phyloP scores from a whole-genome alignment of 2,113 vertebrate genomes.

The Calidris pygmaea region DNA sequence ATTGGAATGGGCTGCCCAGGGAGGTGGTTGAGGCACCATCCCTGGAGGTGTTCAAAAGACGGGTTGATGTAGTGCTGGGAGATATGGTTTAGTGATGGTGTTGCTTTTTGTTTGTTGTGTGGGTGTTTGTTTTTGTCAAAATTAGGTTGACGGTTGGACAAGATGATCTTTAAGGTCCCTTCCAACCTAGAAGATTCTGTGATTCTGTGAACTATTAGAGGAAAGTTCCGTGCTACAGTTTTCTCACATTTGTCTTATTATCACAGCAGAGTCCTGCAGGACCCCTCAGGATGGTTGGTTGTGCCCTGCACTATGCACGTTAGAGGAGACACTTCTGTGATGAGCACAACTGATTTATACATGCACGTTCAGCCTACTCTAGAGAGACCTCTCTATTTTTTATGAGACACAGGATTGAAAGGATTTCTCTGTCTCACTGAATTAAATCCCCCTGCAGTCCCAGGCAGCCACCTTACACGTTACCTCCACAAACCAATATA shows the following conservation, averaged over 20 bases:
- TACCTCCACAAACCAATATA: constrained; percentile 12
- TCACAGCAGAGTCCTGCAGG: neutral
- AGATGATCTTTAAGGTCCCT: no score
- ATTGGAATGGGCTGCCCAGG: no score
- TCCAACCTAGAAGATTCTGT: no score
- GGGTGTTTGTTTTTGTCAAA: no score
- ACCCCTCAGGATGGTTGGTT: neutral
- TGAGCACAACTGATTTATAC: neutral
- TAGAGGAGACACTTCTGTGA: neutral
- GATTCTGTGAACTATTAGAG: neutral
- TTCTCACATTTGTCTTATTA: neutral
- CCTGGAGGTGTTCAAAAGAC: no score
- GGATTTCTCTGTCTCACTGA: constrained; percentile 21
- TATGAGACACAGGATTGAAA: constrained; percentile 21
- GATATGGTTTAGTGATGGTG: no score
- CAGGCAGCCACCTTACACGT: neutral
- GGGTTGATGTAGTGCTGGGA: no score
- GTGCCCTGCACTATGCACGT: neutral
- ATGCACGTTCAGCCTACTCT: neutral
- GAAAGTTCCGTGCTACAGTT: neutral
- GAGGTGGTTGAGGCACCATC: no score
- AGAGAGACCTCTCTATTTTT: constrained; percentile 1
- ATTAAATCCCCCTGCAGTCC: neutral
- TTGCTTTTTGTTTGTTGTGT: no score
- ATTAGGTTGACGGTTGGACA: no score